Base-by-base conservation (phyloP, 2,888 invertebrate genomes). In the Andrena chrysosceles region DNA sequence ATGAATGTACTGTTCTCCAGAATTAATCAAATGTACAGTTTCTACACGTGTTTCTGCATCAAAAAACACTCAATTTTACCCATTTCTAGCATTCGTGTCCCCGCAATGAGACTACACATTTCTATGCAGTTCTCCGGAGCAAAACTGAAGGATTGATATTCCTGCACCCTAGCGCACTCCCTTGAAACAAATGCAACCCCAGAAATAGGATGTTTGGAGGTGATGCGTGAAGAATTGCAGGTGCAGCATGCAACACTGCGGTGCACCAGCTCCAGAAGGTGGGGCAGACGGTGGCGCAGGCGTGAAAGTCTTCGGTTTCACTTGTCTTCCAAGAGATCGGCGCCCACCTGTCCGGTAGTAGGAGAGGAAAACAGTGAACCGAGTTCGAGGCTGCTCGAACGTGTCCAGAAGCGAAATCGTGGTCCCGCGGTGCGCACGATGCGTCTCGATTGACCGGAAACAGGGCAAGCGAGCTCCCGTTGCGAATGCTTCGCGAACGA, bases 291-390 rank as follows among this genome's bases (percentile, higher is more conserved):
- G 59, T 66, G 48, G 74, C 78, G 83, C 73, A 72, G 70, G 80
- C 77, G 84, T 84, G 84, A 84, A 84, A 84, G 84, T 84, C 76
- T 67, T 64, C n/a, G 73, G 84, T 84, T 84, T 84, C 84, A 83
- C 84, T 84, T 71, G 77, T 71, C 70, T 78, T 76, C 79, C 29
- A 78, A 33, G 82, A 71, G 73, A 75, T 79, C 69, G 74, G 74
- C 69, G 33, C 48, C 62, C 35, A 71, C 56, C 64, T 52, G 64
- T 13, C 48, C 33, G 60, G 73, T 66, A 49, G 83, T 74, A 84
- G 84, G 77, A 80, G 84, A 80, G 68, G 68, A 72, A 71, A 68
- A 69, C 79, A 52, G 74, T 48, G 77, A 71, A 66, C 56, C 63
- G 56, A 26, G 10, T 49, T 77, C 56, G 60, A 49, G 23, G 26